These are phyloP conservation scores for Euwallacea similis DNA, from an alignment of 1,140 invertebrate species.

Conservation along the genomic window DNA sequence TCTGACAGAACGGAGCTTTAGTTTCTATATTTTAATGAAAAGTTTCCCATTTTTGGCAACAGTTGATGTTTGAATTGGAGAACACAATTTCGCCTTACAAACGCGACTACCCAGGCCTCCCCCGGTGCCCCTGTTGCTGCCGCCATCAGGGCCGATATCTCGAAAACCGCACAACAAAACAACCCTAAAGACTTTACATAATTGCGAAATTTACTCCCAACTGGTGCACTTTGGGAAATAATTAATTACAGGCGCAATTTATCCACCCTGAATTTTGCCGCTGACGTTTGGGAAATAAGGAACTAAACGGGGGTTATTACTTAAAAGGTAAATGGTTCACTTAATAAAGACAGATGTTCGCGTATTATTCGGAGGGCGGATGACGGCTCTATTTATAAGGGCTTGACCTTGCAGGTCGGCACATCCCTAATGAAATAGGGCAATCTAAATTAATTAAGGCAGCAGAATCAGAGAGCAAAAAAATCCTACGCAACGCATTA, in stretches of 20 bases:
- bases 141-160: too few relatives aligned
- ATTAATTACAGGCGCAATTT: constrained; percentile 22
- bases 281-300: constrained; percentile 27
- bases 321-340: constrained; percentile 30
- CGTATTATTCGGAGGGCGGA: constrained; percentile 9
- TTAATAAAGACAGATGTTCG: constrained; percentile 26
- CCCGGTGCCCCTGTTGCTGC: too few relatives aligned
- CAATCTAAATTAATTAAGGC: constrained; percentile 8
- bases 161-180: too few relatives aligned
- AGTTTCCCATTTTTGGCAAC: background rate
- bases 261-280: constrained; percentile 15
- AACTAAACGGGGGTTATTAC: constrained; percentile 23
- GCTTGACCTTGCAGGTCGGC: constrained; percentile 3
- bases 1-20: background rate
- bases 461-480: background rate
- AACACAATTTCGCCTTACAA: too few relatives aligned
- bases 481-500: background rate
- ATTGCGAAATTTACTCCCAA: background rate
- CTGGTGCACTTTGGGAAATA: constrained; percentile 18
- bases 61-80: too few relatives aligned
- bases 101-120: too few relatives aligned
- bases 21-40: constrained; percentile 4
- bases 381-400: constrained; percentile 5
- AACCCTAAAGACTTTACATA: too few relatives aligned
- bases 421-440: background rate